Conservation (phyloP, 2,113 vertebrate species). For the Garra rufa region DNA sequence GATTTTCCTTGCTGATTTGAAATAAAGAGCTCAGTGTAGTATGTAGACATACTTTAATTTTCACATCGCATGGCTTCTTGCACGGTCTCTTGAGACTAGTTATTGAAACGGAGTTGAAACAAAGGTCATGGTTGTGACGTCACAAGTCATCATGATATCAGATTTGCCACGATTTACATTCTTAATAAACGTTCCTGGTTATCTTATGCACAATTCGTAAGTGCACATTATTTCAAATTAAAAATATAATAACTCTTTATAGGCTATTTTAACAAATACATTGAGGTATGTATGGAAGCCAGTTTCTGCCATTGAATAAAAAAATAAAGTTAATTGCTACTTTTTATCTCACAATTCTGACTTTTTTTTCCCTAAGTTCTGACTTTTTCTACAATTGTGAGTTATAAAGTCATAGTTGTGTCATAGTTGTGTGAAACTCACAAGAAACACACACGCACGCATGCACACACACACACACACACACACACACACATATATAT, state of each 20-base stretch:
- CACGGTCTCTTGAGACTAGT: background rate
- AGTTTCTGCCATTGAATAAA: background rate
- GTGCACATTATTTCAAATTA: background rate
- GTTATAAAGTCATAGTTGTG: too few relatives aligned
- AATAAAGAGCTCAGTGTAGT: conserved; percentile 22
- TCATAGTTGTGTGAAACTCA: too few relatives aligned
- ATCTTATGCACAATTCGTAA: background rate
- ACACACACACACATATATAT: too few relatives aligned
- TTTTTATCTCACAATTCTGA: too few relatives aligned
- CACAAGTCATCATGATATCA: background rate
- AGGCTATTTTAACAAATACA: background rate
- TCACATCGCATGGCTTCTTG: background rate
- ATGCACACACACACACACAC: too few relatives aligned
- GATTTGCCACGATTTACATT: background rate
- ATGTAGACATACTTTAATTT: background rate
- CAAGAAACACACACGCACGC: too few relatives aligned
- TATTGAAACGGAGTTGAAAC: background rate
- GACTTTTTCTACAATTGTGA: too few relatives aligned
- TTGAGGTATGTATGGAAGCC: background rate
- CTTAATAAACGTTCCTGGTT: background rate
- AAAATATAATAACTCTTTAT: too few relatives aligned
- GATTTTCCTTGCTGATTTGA: background rate
- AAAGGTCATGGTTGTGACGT: background rate
- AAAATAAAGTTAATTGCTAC: too few relatives aligned
- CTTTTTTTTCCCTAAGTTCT: too few relatives aligned